Conservation (phyloP, 2,113 vertebrate genomes). For the Octodon degus region DNA sequence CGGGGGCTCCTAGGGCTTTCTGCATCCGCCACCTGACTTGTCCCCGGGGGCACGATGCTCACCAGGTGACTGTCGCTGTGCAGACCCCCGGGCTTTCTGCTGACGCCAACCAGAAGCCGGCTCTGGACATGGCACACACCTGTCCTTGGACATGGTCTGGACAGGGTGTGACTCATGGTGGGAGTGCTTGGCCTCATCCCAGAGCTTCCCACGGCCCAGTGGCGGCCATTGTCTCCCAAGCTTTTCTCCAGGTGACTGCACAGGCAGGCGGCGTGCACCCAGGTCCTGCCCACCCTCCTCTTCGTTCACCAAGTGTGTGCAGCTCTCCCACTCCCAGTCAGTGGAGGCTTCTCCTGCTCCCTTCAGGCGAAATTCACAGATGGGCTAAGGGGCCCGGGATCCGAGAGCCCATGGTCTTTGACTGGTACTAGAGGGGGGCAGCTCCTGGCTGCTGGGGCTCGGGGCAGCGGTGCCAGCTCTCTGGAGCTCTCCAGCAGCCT, state of each 20-base stretch:
- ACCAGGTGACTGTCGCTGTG: not conserved
- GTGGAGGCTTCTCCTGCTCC: not conserved
- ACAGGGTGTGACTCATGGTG: not conserved
- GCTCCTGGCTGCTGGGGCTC: not conserved
- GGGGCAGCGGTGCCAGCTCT: not conserved
- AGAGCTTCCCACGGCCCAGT: not conserved
- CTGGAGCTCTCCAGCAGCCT: not conserved
- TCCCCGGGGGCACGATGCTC: too few relatives aligned
- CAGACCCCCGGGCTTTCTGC: not conserved
- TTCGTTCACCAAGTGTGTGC: not conserved
- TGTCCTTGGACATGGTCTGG: not conserved
- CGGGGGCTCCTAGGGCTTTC: not conserved
- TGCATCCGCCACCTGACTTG: not conserved
- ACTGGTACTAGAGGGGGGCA: not conserved
- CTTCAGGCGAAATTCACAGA: not conserved
- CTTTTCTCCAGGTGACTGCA: not conserved
- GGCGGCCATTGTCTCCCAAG: not conserved
- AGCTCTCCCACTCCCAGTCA: not conserved
- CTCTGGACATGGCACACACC: fast-evolving
- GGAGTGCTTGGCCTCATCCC: not conserved
- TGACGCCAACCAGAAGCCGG: too few relatives aligned
- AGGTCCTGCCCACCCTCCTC: too few relatives aligned
- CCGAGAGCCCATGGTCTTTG: not conserved
- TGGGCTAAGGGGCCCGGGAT: not conserved
- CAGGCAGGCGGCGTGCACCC: not conserved